Evolutionary conservation across 2,797 vertebrate genomes (phyloP), one percentile per base, ranked within the genome.

Genomic region (Numenius phaeopus): DNA sequence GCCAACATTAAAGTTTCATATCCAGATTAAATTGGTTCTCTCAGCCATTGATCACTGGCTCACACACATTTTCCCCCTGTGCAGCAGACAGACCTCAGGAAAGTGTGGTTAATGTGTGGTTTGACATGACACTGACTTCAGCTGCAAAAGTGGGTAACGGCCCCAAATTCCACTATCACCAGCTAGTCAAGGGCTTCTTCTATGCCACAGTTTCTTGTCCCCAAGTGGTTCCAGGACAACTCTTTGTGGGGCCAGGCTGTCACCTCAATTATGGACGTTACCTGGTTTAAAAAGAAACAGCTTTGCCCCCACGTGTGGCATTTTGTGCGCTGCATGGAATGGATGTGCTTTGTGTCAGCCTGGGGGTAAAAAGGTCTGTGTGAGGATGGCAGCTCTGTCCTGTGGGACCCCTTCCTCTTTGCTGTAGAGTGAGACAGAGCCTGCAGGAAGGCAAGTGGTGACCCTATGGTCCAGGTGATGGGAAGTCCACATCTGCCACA

Each of bases 321-420:
- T 62, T 81, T 40, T 2, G 1, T 57, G 47, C 0, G 0, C 58
- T 34, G 18, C 32, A 11, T 0, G 3, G 44, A 66, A 52, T 10
- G 34, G 55, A 73, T 32, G 54, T 34, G 40, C 23, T 57, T 18
- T 40, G 26, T 19, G 26, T 55, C 52, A 80, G 30, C 10, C 16
- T 30, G 8, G 7, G 20, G 24, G 9, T n/a, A 14, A 42, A 70
- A 54, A 34, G 7, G 19, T 26, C 42, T 26, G 9, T 9, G 20
- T 46, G 29, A 89, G 29, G 57, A 37, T 55, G 32, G 50, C 58
- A 65, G n/a, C 24, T 67, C 40, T 75, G 61, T 40, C 59, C 54
- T 37, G 7, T 66, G 62, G 58, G 37, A 71, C 23, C 15, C 37
- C 8, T 59, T 44, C n/a, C 22, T 44, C 44, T 76, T 52, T 29